Conservation (phyloP, 2,888 invertebrate genomes). For the Troides aeacus region DNA sequence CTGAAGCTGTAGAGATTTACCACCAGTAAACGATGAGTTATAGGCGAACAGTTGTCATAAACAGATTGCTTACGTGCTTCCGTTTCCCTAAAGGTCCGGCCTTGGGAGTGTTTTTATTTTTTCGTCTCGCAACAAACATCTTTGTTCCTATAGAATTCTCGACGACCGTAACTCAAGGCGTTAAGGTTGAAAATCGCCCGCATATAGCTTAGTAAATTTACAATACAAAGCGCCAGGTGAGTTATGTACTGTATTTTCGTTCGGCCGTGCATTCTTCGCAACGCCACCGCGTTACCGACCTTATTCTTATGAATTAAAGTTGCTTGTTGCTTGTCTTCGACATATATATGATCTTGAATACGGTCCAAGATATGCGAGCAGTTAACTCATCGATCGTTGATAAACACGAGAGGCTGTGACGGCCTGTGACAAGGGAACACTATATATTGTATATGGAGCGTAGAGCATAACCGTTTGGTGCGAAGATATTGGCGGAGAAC, state of each 20-base stretch:
- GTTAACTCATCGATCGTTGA: conserved; percentile 29
- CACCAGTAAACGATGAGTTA: no score
- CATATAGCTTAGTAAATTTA: conserved; percentile 8
- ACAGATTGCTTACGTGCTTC: not conserved
- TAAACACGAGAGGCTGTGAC: conserved; percentile 28
- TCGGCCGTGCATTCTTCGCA: not conserved
- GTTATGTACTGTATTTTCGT: conserved; percentile 24
- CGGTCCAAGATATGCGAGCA: conserved; percentile 36
- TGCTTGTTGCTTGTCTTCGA: conserved; percentile 3
- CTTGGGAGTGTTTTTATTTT: not conserved
- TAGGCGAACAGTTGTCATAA: no score
- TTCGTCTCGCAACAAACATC: not conserved
- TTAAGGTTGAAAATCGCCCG: conserved; percentile 8
- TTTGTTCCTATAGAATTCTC: not conserved
- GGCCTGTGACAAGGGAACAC: no score
- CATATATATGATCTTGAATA: conserved; percentile 35
- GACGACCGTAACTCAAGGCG: not conserved
- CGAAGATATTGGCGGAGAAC: no score
- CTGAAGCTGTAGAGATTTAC: no score
- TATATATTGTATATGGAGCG: no score
- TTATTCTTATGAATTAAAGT: conserved; percentile 3
- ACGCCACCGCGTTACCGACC: not conserved
- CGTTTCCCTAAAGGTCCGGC: not conserved
- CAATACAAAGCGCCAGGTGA: conserved; percentile 25
- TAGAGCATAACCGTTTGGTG: no score